Evolutionary conservation across 2,888 invertebrate species (phyloP), one percentile per base, ranked within the genome.

Genomic region (Nomada lathburiana): DNA sequence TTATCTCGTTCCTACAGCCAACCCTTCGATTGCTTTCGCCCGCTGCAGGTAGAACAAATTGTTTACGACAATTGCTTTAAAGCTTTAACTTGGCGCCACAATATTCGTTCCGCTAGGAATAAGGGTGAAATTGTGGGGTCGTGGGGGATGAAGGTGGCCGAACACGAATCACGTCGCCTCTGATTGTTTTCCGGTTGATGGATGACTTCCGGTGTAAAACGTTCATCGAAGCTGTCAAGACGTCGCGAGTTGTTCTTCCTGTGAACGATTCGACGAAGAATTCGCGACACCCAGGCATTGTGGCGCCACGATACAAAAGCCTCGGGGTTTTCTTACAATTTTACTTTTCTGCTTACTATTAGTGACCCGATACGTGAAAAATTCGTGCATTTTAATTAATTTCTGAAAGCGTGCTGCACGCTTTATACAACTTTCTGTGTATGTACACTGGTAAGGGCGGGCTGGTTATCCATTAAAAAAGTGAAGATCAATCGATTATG

Each of bases 141-240:
- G 36, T 5, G 44, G 18, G n/a, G 52, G n/a, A 5, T 1, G 59
- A n/a, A 60, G 23, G 52, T 82, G 74, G 79, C 74, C 74, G 64
- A 65, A 52, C 73, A 44, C 55, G 78, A 71, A 63, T 74, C 80
- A 26, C 67, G 69, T 82, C 77, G 64, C 2, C 62, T 68, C 26
- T 73, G 67, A 83, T 83, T 83, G 65, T 82, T 81, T 71, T 60
- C 73, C n/a, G 11, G 55, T 47, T 82, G 82, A 82, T 82, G 82
- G 76, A 82, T 76, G 64, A 23, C n/a, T 57, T 36, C 55, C 26
- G 26, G 20, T n/a, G 65, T 62, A 62, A 67, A 82, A 68, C 57
- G 62, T 69, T 72, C 80, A 81, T 70, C 74, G 73, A 53, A 68
- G 59, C 36, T 73, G 73, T 73, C 64, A 53, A 64, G 67, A 63